A percentile compares a stretch with the other conserved stretches of the same genome.
These are phyloP conservation scores for Steatornis caripensis DNA, from an alignment of 2,113 vertebrate species.

Conservation along the genomic window DNA sequence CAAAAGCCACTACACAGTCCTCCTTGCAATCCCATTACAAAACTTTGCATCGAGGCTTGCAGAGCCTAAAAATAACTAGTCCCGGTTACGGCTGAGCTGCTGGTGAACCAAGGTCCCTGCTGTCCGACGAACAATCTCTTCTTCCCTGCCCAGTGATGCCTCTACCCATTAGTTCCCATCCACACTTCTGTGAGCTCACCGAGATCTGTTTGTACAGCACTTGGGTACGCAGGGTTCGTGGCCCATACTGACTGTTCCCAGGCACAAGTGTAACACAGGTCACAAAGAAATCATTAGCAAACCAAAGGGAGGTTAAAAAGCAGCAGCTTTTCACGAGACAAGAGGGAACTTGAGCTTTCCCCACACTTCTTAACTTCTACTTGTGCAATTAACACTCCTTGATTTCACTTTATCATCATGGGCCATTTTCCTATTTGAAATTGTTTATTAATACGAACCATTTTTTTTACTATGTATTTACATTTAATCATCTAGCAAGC, in stretches of 20 bases:
- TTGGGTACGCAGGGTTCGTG: not conserved
- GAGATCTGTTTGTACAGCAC: not conserved
- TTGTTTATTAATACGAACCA: slow-evolving; percentile 51
- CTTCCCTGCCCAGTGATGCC: no score
- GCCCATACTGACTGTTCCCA: not conserved
- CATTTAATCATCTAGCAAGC: slow-evolving; percentile 67
- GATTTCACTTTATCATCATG: slow-evolving; percentile 19
- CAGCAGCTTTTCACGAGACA: not conserved
- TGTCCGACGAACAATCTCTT: not conserved
- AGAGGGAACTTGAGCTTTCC: not conserved
- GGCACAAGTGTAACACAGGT: not conserved
- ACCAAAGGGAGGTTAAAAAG: not conserved
- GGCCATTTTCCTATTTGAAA: slow-evolving; percentile 25
- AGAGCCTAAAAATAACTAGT: not conserved
- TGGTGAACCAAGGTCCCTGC: not conserved
- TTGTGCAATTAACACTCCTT: slow-evolving; percentile 15
- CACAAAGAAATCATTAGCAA: slow-evolving; percentile 34
- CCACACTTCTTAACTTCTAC: not conserved
- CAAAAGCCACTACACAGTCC: not conserved
- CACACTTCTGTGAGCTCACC: not conserved
- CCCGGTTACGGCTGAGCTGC: not conserved
- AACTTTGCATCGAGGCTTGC: not conserved
- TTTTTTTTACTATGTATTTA: slow-evolving; percentile 52
- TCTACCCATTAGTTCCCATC: not conserved
- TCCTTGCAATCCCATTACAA: not conserved